Evolutionary conservation across 1,140 invertebrate genomes (phyloP).

Genomic region (Papilio dardanus): DNA sequence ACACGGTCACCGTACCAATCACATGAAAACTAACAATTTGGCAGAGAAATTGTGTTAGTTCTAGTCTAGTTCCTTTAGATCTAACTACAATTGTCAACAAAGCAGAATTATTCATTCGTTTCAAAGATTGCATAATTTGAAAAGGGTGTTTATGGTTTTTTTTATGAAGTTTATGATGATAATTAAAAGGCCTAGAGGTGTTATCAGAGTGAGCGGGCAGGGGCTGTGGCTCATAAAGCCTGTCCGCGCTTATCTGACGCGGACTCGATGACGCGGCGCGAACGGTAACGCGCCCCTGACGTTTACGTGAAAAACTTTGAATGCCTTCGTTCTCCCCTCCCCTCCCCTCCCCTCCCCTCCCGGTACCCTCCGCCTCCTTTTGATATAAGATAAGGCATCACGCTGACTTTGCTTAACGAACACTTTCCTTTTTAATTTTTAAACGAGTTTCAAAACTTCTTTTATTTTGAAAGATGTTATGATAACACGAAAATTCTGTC

Average conservation of each 20-base stretch:
- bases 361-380: background rate
- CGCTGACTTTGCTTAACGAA: slow-evolving; percentile 16
- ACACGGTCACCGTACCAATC: background rate
- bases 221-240: background rate
- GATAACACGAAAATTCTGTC: background rate
- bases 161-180: too few relatives aligned
- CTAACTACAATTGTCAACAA: too few relatives aligned
- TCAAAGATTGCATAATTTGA: background rate
- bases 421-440: slow-evolving; percentile 19
- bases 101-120: too few relatives aligned
- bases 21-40: background rate
- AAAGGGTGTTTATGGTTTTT: too few relatives aligned
- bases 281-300: background rate
- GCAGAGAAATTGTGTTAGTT: background rate
- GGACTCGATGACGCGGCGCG: background rate
- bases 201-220: background rate
- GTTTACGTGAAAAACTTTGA: background rate
- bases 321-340: too few relatives aligned
- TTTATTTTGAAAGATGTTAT: slow-evolving; percentile 15
- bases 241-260: background rate
- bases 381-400: slow-evolving; percentile 3
- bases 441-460: slow-evolving; percentile 12
- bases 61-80: too few relatives aligned
- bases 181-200: background rate
- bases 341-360: too few relatives aligned